Conservation (phyloP, 2,113 vertebrate genomes). For the Meleagris gallopavo region DNA sequence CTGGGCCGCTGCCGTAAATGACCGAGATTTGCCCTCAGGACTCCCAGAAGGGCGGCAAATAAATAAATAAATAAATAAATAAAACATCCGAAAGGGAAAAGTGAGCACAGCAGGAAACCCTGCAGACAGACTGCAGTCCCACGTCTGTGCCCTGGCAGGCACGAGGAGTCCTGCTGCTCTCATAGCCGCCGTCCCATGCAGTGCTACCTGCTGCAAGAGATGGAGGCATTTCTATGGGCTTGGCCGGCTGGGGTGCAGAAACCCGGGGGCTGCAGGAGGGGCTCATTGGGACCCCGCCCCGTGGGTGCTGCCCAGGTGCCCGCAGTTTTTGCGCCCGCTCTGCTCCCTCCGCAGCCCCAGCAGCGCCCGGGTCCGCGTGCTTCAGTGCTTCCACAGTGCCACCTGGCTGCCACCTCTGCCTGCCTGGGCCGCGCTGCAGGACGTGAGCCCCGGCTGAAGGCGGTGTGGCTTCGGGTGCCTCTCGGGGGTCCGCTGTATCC, state of each 20-base stretch:
- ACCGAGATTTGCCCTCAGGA: background rate
- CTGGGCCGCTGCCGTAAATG: fast-evolving
- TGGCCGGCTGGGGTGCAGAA: background rate
- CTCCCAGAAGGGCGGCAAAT: conserved; percentile 1
- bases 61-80: conserved; percentile 55
- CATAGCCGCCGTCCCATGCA: fast-evolving
- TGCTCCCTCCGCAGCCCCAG: background rate
- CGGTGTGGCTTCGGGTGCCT: fast-evolving
- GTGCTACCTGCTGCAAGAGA: fast-evolving
- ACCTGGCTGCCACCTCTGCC: conserved; percentile 55
- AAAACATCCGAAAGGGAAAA: background rate
- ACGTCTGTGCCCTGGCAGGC: background rate
- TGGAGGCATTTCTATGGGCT: background rate
- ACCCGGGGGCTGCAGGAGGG: background rate
- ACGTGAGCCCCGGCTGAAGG: fast-evolving
- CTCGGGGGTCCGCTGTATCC: background rate
- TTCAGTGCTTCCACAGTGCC: conserved; percentile 66
- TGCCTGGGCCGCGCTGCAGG: background rate
- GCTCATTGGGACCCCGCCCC: background rate
- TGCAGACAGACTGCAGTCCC: background rate
- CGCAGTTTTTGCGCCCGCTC: background rate
- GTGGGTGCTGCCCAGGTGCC: background rate
- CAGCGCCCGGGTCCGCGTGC: background rate
- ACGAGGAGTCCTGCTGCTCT: fast-evolving
- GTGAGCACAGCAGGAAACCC: background rate